Evolutionary conservation across 2,113 vertebrate genomes (phyloP), one percentile per base, ranked within the genome.

Genomic region (Thunnus thynnus): DNA sequence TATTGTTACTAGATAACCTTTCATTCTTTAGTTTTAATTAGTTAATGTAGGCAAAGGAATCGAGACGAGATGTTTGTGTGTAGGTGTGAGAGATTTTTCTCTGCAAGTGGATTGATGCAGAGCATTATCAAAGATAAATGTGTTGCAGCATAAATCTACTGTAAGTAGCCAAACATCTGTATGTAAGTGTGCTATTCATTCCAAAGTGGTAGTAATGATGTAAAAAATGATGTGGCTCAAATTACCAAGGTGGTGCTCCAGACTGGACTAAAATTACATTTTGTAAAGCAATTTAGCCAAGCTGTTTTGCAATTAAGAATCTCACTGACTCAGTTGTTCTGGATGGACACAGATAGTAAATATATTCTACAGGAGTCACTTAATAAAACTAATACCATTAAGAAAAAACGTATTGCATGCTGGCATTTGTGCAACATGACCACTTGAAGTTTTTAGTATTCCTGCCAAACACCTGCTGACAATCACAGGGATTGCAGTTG

Each of bases 191-290:
- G 73, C 77, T 86, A 82, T 89, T 88, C 85, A 88, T 90, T 84
- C 77, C 84, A 65, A 89, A 91, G 83, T 85, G 84, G 79, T 86
- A 52, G 83, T 89, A 90, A 89, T 90, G 36, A 41, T 41, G 36
- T 41, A 41, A 41, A 41, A 41, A 41, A 41, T 71, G 87, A 89
- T 90, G 90, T 85, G 86, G 77, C 69, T 86, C 82, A 82, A 78
- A 90, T 91, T 88, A 84, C 88, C 18, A 52, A 86, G 82, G 76
- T 90, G 75, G 65, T 72, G 71, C 88, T 88, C 85, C 62, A 83
- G 68, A 82, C 74, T 80, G 75, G 69, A 82, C 83, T 90, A 72
- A 82, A 90, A 91, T 89, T 82, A 78, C 83, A 83, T 88, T 91
- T 77, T 83, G 71, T 72, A 64, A 89, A 89, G 50, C 80, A 77